Base-by-base conservation (phyloP, 2,113 vertebrate species). In the Mixornis gularis region DNA sequence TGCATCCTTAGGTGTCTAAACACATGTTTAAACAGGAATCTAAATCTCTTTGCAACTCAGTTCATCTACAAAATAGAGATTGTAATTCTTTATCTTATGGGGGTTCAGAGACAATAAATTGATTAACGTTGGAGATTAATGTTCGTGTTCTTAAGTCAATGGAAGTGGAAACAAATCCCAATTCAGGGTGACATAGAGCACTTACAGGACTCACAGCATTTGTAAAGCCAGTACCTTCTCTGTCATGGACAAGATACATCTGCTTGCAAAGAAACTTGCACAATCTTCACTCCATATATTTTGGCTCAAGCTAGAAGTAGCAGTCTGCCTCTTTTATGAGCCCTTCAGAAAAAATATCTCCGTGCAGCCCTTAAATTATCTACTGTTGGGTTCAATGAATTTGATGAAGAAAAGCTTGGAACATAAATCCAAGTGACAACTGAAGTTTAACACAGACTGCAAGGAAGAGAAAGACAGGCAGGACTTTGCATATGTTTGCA, bases 131-230 rank as follows among this genome's bases (percentile, higher is more conserved):
- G 24, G 43, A 70, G 78, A 89, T 85, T 24, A 74, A 85, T 30
- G 41, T 59, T 91, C 26, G 15, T 8, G 48, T 41, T 46, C 81
- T 73, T 7, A 85, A 92, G 78, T 56, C 63, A 76, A 55, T 32
- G n/a, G 59, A 89, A 93, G 63, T n/a, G 87, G 71, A 89, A 95
- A 66, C 74, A 95, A 92, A 93, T 63, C 55, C 81, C 92, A 82
- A 77, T 55, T 77, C 91, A 92, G 84, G 1, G 1, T 46, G 46
- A 34, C 34, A 72, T 0, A 51, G 32, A 40, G 29, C 29, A 24
- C 55, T 65, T 38, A 65, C 3, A 81, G 66, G 74, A 91, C 92
- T 18, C 52, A 22, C 40, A 59, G 51, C n/a, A 41, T 36, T 82
- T 53, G 70, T 51, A 85, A 68, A 87, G 11, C 38, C 55, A 74